Evolutionary conservation across 2,113 vertebrate species (phyloP).

Genomic region (Chroicocephalus ridibundus): DNA sequence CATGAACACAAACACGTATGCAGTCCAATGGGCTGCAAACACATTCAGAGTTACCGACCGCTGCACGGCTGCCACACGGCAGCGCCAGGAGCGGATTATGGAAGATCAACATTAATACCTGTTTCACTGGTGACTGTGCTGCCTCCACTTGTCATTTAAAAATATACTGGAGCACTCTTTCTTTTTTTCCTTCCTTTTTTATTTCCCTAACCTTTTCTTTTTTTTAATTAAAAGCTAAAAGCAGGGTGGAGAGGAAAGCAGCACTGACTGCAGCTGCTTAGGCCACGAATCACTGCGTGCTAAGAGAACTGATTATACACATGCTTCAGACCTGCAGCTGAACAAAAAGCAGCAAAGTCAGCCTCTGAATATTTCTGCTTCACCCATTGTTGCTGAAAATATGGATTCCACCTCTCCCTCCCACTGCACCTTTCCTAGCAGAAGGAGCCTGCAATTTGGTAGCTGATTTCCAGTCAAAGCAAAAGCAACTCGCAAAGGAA

Average conservation of each 20-base stretch:
- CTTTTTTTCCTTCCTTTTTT: not conserved
- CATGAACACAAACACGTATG: not conserved
- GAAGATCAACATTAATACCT: not conserved
- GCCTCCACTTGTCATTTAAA: not conserved
- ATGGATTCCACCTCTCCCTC: not conserved
- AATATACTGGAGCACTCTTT: not conserved
- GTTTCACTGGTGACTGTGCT: not conserved
- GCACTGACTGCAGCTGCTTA: not conserved
- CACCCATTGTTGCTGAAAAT: not conserved
- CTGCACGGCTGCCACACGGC: not conserved
- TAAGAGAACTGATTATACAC: not conserved
- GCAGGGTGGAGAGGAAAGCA: not conserved
- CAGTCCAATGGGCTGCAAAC: not conserved
- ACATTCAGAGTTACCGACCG: not conserved
- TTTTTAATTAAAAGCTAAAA: not conserved
- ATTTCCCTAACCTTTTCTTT: not conserved
- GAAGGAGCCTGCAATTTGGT: not conserved
- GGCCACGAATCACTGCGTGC: not conserved
- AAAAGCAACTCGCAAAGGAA: not conserved
- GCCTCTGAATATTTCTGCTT: not conserved
- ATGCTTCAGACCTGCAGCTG: not conserved
- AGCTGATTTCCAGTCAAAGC: not conserved
- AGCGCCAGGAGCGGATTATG: not conserved
- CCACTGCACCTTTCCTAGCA: not conserved
- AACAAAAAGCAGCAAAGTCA: not conserved